Evolutionary conservation across 2,888 invertebrate species (phyloP), one percentile per base, ranked within the genome.

Genomic region (Drosophila fungiperda): DNA sequence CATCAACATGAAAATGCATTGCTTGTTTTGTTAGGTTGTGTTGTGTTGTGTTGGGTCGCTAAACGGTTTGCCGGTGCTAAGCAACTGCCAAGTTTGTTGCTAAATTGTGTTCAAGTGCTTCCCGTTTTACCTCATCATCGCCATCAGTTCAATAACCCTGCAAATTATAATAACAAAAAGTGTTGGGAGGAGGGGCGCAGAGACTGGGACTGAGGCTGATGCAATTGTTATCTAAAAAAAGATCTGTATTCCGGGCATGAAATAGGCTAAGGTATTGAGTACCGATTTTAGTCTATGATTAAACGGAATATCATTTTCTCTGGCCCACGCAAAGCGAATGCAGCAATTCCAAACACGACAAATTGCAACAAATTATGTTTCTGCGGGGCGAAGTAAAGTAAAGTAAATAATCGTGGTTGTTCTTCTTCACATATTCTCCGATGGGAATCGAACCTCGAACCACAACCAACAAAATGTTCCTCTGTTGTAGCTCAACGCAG

Each of bases 181-280:
- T 29, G 29, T 29, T 29, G 26, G 15, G 20, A 7, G 15, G 9
- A n/a, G 20, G 8, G 3, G 15, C 3, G 20, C 20, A 15, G 20
- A 23, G 20, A 45, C 7, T 23, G 20, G 7, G 20, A 45, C 8
- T 23, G 23, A 15, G 20, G 8, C 23, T 23, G 15, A 15, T 45
- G 8, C 45, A 45, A 45, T 8, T 45, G 2, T 23, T 45, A 45
- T 45, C 8, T 54, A 61, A 33, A 12, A 12, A 15, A 67, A 67
- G 84, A 71, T 57, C 61, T 92, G 77, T 92, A 72, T 84, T 85
- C 89, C 91, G 81, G 63, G 88, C 92, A 92, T 92, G 92, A 92
- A 93, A 91, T 91, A 92, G 85, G 76, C 87, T 78, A 87, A 68
- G 82, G 85, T 82, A 91, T 85, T 77, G 80, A 87, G 26, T 66